Conservation (phyloP, 2,888 invertebrate genomes). For the Oligia latruncula region DNA sequence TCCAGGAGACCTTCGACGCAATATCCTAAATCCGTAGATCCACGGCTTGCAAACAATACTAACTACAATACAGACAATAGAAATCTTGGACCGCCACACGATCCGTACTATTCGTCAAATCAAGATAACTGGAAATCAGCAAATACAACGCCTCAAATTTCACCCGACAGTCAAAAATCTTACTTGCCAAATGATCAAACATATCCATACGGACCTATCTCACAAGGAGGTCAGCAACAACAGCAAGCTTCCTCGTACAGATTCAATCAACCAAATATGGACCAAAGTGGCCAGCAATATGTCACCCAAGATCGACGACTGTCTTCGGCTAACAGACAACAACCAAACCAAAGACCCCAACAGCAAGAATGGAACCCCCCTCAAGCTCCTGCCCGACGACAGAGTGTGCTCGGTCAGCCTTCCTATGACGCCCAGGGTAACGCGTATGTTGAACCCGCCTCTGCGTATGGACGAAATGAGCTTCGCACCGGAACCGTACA, state of each 20-base stretch:
- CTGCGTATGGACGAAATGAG: constrained; percentile 80
- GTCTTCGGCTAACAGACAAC: constrained; percentile 79
- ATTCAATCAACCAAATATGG: constrained; percentile 78
- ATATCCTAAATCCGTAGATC: constrained; percentile 82
- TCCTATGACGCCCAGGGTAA: constrained; percentile 78
- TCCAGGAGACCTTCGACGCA: constrained; percentile 85
- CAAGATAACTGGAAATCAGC: constrained; percentile 82
- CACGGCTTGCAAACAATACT: constrained; percentile 81
- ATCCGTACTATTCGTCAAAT: constrained; percentile 79
- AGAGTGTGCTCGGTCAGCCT: constrained; percentile 85
- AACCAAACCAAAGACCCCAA: constrained; percentile 78
- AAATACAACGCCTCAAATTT: constrained; percentile 75
- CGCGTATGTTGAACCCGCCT: constrained; percentile 76
- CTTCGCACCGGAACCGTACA: constrained; percentile 84
- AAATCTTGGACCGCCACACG: constrained; percentile 78
- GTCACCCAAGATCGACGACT: constrained; percentile 81
- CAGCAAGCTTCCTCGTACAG: constrained; percentile 74
- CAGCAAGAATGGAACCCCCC: constrained; percentile 81
- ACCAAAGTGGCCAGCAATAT: constrained; percentile 82
- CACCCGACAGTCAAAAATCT: constrained; percentile 78
- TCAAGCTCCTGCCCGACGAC: constrained; percentile 79
- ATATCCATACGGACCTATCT: constrained; percentile 74
- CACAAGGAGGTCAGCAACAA: constrained; percentile 74
- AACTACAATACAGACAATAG: constrained; percentile 82
- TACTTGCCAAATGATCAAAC: constrained; percentile 79